These are phyloP conservation scores for Erythrolamprus reginae DNA, from an alignment of 2,113 vertebrate genomes.

Conservation along the genomic window DNA sequence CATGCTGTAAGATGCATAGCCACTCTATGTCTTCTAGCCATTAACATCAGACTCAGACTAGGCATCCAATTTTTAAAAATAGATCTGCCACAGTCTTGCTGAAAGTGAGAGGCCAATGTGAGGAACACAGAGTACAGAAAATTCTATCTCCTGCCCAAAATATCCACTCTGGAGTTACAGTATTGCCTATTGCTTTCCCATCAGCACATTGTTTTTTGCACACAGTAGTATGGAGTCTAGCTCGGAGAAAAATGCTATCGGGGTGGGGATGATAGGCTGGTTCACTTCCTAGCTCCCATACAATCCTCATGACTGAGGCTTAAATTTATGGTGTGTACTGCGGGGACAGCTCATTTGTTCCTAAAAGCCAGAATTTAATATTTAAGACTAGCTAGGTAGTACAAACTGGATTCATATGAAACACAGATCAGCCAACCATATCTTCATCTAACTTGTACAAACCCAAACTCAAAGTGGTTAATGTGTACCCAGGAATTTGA, in stretches of 20 bases:
- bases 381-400: background rate
- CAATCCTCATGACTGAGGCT: background rate
- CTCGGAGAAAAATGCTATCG: background rate
- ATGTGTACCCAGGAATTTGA: background rate
- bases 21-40: too few species aligned
- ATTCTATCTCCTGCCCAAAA: background rate
- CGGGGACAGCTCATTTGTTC: background rate
- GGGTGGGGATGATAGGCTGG: background rate
- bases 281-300: background rate
- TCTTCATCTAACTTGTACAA: background rate
- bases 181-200: background rate
- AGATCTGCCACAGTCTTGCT: background rate
- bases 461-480: background rate
- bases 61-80: background rate
- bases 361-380: background rate
- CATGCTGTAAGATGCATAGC: background rate
- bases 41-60: background rate
- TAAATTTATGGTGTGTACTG: background rate
- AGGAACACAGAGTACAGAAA: background rate
- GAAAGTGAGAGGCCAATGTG: background rate
- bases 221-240: background rate
- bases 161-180: background rate
- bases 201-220: background rate
- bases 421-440: background rate
- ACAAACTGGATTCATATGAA: background rate